These are phyloP conservation scores for Rhinichthys klamathensis DNA, from an alignment of 2,113 vertebrate species.

Conservation along the genomic window DNA sequence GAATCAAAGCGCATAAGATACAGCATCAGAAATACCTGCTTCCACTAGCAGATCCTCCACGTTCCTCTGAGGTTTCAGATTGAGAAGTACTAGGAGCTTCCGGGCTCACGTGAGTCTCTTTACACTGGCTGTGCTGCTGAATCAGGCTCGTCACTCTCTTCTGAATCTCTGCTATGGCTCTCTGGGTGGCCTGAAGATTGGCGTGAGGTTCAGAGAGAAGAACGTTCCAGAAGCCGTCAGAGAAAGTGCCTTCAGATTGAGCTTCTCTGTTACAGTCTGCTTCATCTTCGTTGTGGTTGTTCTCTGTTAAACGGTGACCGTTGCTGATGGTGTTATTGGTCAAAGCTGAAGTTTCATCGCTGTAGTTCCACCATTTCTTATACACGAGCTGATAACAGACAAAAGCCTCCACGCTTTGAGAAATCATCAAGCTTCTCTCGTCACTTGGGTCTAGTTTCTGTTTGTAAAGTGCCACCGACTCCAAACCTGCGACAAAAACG, in stretches of 20 bases:
- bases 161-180: conserved; percentile 78
- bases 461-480: conserved; percentile 65
- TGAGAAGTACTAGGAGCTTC: conserved; percentile 10
- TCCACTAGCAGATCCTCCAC: not conserved
- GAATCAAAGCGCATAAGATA: not conserved
- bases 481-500: conserved; percentile 58
- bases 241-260: conserved; percentile 35
- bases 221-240: conserved; percentile 59
- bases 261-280: not conserved
- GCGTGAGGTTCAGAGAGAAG: conserved; percentile 86
- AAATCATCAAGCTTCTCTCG: conserved; percentile 68
- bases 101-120: conserved; percentile 55
- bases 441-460: conserved; percentile 64
- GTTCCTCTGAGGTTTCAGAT: not conserved
- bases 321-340: not conserved
- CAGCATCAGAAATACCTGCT: conserved; percentile 21
- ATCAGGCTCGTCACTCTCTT: conserved; percentile 82
- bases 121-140: conserved; percentile 78
- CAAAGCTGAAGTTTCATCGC: not conserved
- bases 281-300: not conserved
- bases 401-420: conserved; percentile 82
- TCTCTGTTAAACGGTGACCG: not conserved
- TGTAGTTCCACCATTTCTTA: conserved; percentile 84
- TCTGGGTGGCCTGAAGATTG: conserved; percentile 78
- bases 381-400: conserved; percentile 83